Base-by-base conservation (phyloP, 2,888 invertebrate genomes). In the Polietes domitor region DNA sequence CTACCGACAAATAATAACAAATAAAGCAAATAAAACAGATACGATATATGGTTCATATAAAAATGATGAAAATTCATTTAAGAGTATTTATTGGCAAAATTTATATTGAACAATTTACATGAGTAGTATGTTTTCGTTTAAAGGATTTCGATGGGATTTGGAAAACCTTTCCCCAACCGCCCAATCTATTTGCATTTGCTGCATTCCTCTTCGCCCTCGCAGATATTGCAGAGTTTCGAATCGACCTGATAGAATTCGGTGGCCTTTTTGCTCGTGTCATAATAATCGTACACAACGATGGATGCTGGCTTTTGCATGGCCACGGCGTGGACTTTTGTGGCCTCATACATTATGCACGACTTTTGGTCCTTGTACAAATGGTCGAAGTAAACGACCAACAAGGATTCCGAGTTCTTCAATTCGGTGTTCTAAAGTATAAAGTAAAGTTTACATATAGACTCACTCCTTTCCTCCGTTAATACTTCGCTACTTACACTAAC, bases 231-330 rank as follows among this genome's bases (percentile, higher is more conserved):
- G 37, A 96, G 93, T 92, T 93, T 89, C 0, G 90, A 88, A 0
- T 85, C 87, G 55, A 90, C 85, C 10, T 88, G 86, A 85, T 92
- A 90, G 74, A 88, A 91, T 3, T 88, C 88, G 24, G 90, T 91
- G 19, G 89, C 91, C 80, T 89, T 90, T 80, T 89, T 89, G 37
- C 87, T 96, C 86, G 96, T 96, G 91, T 98, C 98, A 89, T 98
- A 98, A 87, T 98, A 97, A 91, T 99, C 98, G 86, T 96, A 96
- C 71, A 98, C 94, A 28, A 95, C 94, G 86, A 98, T 96, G 86
- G 96, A 94, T 21, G 96, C 97, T 19, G 98, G 96, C 82, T 96
- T 96, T 89, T 98, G 97, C 68, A 96, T 94, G 1, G 97, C 97
- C 5, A 97, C 96, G 89, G 96, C 96, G 90, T 97, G 95, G 0